Percentiles rank a stretch among this genome's conserved stretches.
These are phyloP conservation scores for Tuta absoluta DNA, from an alignment of 2,888 invertebrate species.

Conservation along the genomic window DNA sequence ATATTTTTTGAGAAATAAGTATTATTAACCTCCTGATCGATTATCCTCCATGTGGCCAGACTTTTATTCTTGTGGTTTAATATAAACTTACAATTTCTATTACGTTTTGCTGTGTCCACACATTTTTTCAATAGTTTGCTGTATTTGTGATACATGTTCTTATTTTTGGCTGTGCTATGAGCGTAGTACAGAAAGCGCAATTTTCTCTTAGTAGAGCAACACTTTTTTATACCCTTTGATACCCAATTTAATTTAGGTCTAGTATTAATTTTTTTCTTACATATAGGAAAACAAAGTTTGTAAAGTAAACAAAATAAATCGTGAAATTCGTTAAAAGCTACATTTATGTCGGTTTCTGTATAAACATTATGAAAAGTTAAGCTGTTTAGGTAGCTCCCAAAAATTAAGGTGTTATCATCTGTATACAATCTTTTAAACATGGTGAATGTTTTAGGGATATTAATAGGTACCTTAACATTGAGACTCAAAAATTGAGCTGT, in stretches of 20 bases:
- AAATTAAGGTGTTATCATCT: not conserved
- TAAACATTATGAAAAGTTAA: not conserved
- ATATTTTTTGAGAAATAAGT: too few species aligned
- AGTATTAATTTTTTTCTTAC: not conserved
- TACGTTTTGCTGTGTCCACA: too few species aligned
- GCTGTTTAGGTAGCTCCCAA: not conserved
- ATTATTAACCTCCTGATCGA: too few species aligned
- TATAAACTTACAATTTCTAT: too few species aligned
- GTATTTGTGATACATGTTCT: constrained; percentile 13
- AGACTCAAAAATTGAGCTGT: not conserved
- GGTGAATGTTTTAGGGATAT: not conserved
- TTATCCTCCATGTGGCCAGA: too few species aligned
- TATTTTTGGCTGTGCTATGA: not conserved
- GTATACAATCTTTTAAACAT: constrained; percentile 5
- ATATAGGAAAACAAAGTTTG: not conserved
- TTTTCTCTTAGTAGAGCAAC: not conserved
- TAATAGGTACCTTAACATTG: not conserved
- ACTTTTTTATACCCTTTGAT: not conserved
- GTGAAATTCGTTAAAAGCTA: constrained; percentile 1
- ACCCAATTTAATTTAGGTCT: not conserved
- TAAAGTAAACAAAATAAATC: constrained; percentile 10
- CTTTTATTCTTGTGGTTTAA: too few species aligned
- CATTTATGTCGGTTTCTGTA: not conserved
- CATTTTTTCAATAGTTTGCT: constrained; percentile 11
- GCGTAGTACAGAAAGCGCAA: not conserved